Evolutionary conservation across 1,140 invertebrate genomes (phyloP), one percentile per base, ranked within the genome.

Genomic region (Metaphire vulgaris): DNA sequence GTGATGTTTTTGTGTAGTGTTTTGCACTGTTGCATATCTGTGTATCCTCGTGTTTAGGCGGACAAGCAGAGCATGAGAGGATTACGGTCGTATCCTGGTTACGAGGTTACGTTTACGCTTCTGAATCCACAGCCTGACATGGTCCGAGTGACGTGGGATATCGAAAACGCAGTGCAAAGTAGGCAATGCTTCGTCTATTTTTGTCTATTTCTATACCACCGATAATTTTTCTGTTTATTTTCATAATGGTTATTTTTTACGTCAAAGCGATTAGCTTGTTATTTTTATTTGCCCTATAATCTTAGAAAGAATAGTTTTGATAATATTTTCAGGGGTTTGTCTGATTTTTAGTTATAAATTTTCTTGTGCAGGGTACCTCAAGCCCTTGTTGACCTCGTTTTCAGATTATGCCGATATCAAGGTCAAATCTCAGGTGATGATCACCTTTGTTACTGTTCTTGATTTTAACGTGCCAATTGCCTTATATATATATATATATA

Each of bases 61-160:
- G 83, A 86, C 76, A 85, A 86, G 79, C 82, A 82, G 56, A 85
- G 81, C 71, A 83, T 85, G 82, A 78, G 84, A 70, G 83, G 82
- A 16, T 76, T 84, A 16, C 77, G 80, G 33, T 85, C 79, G 32
- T 77, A 82, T 69, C 72, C 89, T 6, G 89, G 89, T 6, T 93
- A 93, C 83, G 92, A 93, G 83, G 84, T 94, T 30, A 87, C 92
- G 26, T 88, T 94, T 16, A 92, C 91, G 0, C 84, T 93, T 2
- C 88, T 93, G 0, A 91, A 92, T 85, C 92, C 92, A 0, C 89
- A 92, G 79, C 92, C 93, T 12, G 89, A 91, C 67, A 86, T 89
- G 56, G 79, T 92, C 12, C 86, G 89, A 78, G 86, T 92, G n/a
- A 80, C 89, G n/a, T 91, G 91, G 90, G 87, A 92, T 82, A 88